A percentile compares a stretch with the other conserved stretches of the same genome.
phyloP scores from a whole-genome alignment of 1,140 invertebrate genomes.

The Augochlora pura region DNA sequence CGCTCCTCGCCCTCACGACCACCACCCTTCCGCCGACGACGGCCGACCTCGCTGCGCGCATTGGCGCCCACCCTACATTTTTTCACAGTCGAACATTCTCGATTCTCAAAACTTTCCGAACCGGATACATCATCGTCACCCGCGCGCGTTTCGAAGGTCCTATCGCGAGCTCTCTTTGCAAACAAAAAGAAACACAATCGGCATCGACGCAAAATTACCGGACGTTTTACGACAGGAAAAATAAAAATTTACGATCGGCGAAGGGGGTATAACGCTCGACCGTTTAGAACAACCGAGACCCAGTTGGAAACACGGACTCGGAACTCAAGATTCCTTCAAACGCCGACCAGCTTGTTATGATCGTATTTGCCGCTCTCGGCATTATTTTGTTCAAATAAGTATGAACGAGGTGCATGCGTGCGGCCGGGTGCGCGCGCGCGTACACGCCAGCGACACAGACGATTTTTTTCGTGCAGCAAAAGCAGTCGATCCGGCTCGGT shows the following conservation, averaged over 20 bases:
- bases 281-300: slow-evolving; percentile 1
- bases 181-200: slow-evolving; percentile 4
- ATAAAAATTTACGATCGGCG: slow-evolving; percentile 34
- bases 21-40: slow-evolving; percentile 62
- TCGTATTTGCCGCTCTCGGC: background rate
- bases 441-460: background rate
- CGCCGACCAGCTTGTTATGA: too few species aligned
- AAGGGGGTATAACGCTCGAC: background rate
- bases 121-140: background rate
- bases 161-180: background rate
- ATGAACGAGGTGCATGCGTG: background rate
- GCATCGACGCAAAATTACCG: background rate
- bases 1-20: slow-evolving; percentile 60
- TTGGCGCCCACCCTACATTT: slow-evolving; percentile 62
- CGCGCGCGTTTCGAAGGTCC: background rate
- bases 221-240: slow-evolving; percentile 22
- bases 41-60: slow-evolving; percentile 61
- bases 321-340: background rate
- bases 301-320: background rate
- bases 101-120: slow-evolving; percentile 38
- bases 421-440: background rate
- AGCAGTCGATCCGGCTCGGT: slow-evolving; percentile 8
- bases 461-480: slow-evolving; percentile 9
- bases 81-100: slow-evolving; percentile 48
- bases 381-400: background rate